Evolutionary conservation across 2,113 vertebrate species (phyloP).

Genomic region (Sinocyclocheilus anophthalmus): DNA sequence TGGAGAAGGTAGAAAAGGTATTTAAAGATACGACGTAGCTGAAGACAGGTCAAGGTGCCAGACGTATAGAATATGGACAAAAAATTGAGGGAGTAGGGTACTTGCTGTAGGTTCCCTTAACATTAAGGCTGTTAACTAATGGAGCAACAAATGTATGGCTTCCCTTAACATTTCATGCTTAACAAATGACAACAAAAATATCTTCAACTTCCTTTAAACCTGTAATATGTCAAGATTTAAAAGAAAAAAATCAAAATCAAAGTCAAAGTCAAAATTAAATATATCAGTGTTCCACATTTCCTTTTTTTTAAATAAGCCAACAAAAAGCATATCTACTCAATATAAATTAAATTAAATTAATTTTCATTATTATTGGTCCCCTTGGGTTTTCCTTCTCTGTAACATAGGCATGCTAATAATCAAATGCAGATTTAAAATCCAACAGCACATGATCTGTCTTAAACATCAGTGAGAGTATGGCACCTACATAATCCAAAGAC

Average conservation of each 20-base stretch:
- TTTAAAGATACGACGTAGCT: too few species aligned
- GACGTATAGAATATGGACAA: too few species aligned
- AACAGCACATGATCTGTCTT: background rate
- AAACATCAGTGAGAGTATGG: background rate
- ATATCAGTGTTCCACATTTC: background rate
- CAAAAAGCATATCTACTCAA: background rate
- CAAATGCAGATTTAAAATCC: background rate
- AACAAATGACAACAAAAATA: background rate
- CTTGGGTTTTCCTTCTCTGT: background rate
- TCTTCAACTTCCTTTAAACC: background rate
- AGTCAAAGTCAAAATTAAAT: background rate
- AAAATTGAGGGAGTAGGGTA: too few species aligned
- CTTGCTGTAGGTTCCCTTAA: too few species aligned
- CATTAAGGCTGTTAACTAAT: too few species aligned
- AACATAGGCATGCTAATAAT: background rate
- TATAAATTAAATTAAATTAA: background rate
- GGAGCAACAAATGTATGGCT: too few species aligned
- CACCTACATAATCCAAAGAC: background rate
- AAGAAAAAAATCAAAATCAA: background rate
- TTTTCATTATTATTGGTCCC: background rate
- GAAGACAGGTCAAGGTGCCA: too few species aligned
- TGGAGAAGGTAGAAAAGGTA: background rate
- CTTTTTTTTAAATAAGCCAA: background rate
- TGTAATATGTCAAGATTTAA: background rate
- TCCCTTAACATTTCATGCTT: background rate